These are phyloP conservation scores for Pygathrix nemaeus DNA, from an alignment of 2,113 vertebrate genomes.

Conservation along the genomic window DNA sequence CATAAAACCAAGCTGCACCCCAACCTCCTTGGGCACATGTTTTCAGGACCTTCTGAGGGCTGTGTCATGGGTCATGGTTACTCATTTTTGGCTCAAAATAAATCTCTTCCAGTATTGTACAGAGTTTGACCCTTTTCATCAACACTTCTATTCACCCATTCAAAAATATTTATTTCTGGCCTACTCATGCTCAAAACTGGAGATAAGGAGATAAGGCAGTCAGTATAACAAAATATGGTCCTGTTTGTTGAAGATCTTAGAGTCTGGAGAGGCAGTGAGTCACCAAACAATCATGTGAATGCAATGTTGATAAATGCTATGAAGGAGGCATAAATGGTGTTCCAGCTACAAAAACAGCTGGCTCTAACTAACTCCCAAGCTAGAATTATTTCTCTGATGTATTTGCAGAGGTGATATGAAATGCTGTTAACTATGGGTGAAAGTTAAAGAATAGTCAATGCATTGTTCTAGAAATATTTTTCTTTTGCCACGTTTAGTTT, in stretches of 20 bases:
- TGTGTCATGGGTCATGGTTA: too few relatives aligned
- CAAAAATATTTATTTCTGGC: not conserved
- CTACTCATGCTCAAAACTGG: not conserved
- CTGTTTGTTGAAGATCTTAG: not conserved
- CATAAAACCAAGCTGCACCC: too few relatives aligned
- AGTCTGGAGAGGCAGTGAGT: not conserved
- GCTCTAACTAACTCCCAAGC: not conserved
- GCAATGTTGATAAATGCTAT: not conserved
- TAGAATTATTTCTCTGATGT: not conserved
- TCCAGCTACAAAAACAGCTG: not conserved
- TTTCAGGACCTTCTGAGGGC: too few relatives aligned
- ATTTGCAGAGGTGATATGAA: not conserved
- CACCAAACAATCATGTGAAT: not conserved
- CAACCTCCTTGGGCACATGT: too few relatives aligned
- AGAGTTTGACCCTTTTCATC: too few relatives aligned
- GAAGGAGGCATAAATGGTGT: not conserved
- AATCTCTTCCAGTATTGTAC: too few relatives aligned
- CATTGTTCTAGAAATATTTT: not conserved
- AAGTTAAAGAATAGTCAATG: not conserved
- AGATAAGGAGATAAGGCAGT: not conserved
- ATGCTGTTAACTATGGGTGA: not conserved
- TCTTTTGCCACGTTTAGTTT: not conserved
- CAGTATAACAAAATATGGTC: not conserved
- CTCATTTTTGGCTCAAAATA: too few relatives aligned
- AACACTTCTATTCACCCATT: not conserved